Evolutionary conservation across 2,888 invertebrate genomes (phyloP).

Genomic region (Drosophila mimica): DNA sequence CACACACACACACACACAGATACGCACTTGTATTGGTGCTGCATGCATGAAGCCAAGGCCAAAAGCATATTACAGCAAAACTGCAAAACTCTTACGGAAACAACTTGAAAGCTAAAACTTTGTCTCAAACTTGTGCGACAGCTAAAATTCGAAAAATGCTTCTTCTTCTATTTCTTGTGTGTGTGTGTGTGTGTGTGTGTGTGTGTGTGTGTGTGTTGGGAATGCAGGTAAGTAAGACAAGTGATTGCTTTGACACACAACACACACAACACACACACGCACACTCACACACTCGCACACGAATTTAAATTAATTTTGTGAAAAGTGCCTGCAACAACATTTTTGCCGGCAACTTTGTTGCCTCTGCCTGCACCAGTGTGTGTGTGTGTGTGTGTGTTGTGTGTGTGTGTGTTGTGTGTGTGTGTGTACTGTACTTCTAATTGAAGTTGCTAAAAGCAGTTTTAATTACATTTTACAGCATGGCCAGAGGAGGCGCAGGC

Average conservation of each 20-base stretch:
- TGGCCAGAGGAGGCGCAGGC: slow-evolving; percentile 9
- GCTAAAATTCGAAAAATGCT: slow-evolving; percentile 46
- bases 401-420: slow-evolving; percentile 1
- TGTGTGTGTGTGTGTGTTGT: neutral
- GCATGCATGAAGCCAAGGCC: slow-evolving; percentile 14
- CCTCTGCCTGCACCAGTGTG: neutral
- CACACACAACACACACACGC: slow-evolving; percentile 35
- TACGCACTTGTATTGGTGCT: slow-evolving; percentile 13
- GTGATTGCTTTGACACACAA: slow-evolving; percentile 57
- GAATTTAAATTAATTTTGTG: slow-evolving; percentile 68
- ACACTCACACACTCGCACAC: slow-evolving; percentile 26
- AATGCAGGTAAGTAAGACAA: slow-evolving; percentile 54
- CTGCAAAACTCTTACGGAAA: slow-evolving; percentile 40
- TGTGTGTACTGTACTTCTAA: slow-evolving; percentile 58
- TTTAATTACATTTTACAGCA: slow-evolving; percentile 72
- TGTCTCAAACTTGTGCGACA: slow-evolving; percentile 40
- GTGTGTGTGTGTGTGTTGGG: slow-evolving; percentile 2
- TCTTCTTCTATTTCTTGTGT: neutral
- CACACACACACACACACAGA: slow-evolving; percentile 8
- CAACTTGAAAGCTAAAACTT: slow-evolving; percentile 44
- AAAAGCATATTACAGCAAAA: slow-evolving; percentile 33
- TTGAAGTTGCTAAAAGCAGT: slow-evolving; percentile 74
- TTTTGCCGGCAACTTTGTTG: slow-evolving; percentile 51
- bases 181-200: neutral
- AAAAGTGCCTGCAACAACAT: slow-evolving; percentile 63